Evolutionary conservation across 2,797 vertebrate species (phyloP).

Genomic region (Phrynocephalus vlangalii): DNA sequence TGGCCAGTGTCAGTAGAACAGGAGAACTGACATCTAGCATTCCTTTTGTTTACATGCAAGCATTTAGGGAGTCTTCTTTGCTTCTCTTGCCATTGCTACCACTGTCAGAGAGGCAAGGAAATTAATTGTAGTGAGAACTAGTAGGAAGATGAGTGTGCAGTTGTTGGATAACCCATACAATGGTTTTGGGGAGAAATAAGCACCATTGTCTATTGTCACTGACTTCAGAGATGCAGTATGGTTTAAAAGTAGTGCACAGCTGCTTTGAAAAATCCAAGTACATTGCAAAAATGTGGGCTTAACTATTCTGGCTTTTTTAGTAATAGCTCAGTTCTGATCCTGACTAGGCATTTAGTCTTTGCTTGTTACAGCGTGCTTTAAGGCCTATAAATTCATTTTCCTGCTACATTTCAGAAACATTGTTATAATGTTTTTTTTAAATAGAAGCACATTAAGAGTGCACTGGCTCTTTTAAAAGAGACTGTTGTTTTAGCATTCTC

Average conservation of each 20-base stretch:
- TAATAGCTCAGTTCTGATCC: neutral
- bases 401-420: conserved; percentile 1
- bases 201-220: neutral
- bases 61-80: neutral
- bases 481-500: neutral
- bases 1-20: too few species aligned
- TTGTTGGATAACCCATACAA: neutral
- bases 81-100: neutral
- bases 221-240: neutral
- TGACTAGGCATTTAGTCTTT: neutral
- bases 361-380: neutral
- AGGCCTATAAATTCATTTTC: neutral
- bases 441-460: neutral
- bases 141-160: neutral
- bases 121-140: too few species aligned
- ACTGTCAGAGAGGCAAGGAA: neutral
- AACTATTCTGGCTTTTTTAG: neutral
- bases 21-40: neutral
- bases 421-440: conserved; percentile 7
- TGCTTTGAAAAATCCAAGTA: neutral
- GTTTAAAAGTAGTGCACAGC: neutral
- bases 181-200: too few species aligned
- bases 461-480: neutral
- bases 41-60: neutral
- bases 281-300: neutral